Conservation (phyloP, 2,113 vertebrate species). For the Gallinago media region DNA sequence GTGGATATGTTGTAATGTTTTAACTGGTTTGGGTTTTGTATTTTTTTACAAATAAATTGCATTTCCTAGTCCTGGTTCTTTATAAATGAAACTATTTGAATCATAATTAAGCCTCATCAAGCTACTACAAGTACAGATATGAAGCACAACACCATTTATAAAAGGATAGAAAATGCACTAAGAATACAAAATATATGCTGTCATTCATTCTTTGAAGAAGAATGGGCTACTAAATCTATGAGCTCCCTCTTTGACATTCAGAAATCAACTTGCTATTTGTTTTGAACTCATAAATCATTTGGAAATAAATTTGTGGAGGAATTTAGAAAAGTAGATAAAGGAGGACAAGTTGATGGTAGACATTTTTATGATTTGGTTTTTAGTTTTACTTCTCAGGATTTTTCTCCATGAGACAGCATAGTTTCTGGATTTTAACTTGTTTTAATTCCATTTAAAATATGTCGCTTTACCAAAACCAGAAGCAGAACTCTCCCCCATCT, state of each 20-base stretch:
- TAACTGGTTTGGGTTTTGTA: not conserved
- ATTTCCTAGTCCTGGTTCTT: not conserved
- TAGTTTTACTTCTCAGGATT: not conserved
- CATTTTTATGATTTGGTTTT: not conserved
- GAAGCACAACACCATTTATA: not conserved
- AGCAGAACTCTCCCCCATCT: not conserved
- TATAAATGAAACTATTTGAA: not conserved
- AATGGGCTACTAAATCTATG: not conserved
- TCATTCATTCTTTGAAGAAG: not conserved
- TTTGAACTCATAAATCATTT: not conserved
- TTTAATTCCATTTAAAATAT: not conserved
- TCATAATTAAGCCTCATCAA: not conserved
- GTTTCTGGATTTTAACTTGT: not conserved
- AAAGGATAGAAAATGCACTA: not conserved
- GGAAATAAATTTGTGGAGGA: not conserved
- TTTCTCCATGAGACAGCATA: not conserved
- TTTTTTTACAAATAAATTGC: not conserved
- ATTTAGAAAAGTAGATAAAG: not conserved
- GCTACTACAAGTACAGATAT: not conserved
- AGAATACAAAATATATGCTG: not conserved
- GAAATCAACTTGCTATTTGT: not conserved
- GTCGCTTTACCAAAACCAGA: not conserved
- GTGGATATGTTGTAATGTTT: not conserved
- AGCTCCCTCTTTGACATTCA: not conserved
- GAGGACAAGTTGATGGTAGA: not conserved